A percentile compares a stretch with the other conserved stretches of the same genome.
Conservation (phyloP, 2,113 vertebrate species). For the Oryzias woworae region DNA sequence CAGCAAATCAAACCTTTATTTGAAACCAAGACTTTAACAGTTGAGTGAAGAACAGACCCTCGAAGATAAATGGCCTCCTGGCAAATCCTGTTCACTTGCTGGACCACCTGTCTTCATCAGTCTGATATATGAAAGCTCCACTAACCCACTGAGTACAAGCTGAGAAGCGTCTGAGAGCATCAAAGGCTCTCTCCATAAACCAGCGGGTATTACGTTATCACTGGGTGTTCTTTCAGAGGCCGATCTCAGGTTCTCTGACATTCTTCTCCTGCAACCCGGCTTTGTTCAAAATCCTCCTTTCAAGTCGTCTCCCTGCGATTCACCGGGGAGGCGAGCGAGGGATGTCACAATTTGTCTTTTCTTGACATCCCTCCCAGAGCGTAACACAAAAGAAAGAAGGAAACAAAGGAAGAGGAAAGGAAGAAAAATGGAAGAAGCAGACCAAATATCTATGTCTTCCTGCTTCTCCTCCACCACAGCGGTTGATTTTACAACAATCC, state of each 20-base stretch:
- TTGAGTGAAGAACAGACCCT: neutral
- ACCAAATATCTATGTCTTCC: constrained; percentile 9
- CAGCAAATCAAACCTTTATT: neutral
- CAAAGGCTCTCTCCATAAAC: constrained; percentile 44
- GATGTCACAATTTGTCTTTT: constrained; percentile 61
- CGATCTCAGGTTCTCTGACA: constrained; percentile 45
- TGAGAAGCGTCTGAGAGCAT: constrained; percentile 31
- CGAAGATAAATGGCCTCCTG: constrained; percentile 1
- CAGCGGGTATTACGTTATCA: constrained; percentile 39
- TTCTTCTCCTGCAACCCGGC: constrained; percentile 25
- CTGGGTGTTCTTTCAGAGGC: constrained; percentile 8
- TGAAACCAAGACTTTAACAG: neutral
- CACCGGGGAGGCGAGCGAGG: constrained; percentile 15
- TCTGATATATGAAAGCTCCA: constrained; percentile 2
- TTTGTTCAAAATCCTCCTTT: constrained; percentile 52
- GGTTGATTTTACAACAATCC: constrained; percentile 46
- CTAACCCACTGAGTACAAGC: neutral
- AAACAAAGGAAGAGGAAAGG: neutral
- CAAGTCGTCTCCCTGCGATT: constrained; percentile 24
- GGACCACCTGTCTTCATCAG: neutral
- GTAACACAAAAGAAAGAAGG: constrained; percentile 25
- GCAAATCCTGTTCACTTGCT: neutral
- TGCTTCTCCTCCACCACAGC: constrained; percentile 18
- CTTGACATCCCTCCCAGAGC: constrained; percentile 41
- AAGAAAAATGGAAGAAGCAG: constrained; percentile 9